Base-by-base conservation (phyloP, 2,797 vertebrate genomes). In the Oryzias sinensis region DNA sequence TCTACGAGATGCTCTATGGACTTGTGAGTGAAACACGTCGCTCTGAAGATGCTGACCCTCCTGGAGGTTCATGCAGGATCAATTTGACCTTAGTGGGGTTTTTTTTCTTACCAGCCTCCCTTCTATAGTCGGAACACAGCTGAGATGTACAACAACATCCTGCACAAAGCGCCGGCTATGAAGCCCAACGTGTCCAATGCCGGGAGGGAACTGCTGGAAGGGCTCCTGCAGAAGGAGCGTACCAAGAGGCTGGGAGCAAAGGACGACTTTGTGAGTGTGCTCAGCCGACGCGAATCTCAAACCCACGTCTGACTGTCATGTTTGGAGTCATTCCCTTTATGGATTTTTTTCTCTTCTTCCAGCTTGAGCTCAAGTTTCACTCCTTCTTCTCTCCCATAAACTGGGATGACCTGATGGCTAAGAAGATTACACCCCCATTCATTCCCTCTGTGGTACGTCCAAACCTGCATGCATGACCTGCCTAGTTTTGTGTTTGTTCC, bases 141-240 rank as follows among this genome's bases (percentile, higher is more conserved):
- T 0, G 93, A 93, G 86, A 93, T 93, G 93, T 93, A 93, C 89
- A 90, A 88, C 84, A 93, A 92, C 86, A 93, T 93, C 76, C 87
- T 93, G 68, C 81, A 92, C 83, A 91, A 91, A 72, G 44, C 87
- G 18, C 88, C 91, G 0, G 80, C 90, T 44, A 89, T 93, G 46
- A 93, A 93, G 78, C 89, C 93, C 60, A 93, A 93, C 4, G 88
- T 93, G 59, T 93, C 93, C 0, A 93, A 93, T 41, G 27, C 93
- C 0, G 93, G 91, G 17, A 63, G 90, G 13, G 89, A 92, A 1
- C 78, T 93, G 49, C 86, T 93, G 1, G 89, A 93, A 74, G 91
- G 92, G 1, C 85, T 93, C 50, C 82, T 93, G 75, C 91, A 93
- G 72, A 93, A 93, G 83, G 92, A 93, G 49, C 82, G 89, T 40